Evolutionary conservation across 2,797 vertebrate species (phyloP), one percentile per base, ranked within the genome.

Genomic region (Malacoctenus gilli): DNA sequence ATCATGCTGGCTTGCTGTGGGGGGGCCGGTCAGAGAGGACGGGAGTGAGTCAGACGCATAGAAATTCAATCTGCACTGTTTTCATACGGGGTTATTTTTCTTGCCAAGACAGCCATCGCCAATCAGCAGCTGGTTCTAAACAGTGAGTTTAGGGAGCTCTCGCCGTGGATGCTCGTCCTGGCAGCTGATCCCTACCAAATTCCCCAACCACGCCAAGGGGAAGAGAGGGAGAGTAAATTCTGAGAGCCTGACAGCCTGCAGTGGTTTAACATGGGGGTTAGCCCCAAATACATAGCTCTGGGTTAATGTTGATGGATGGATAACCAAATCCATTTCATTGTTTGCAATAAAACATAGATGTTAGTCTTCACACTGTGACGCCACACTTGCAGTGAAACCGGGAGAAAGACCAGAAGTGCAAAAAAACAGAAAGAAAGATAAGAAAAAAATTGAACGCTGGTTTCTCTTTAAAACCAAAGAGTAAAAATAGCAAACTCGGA

Each of bases 11-110:
- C 79, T 87, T 84, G 77, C 92, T 51, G 80, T 80, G 75, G 75
- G 77, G 83, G 83, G 85, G 79, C 52, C 16, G 86, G 86, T 80
- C 82, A 81, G 87, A 81, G 73, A 73, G 70, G 80, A 84, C 77
- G 78, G 83, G 68, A 72, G 82, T 87, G 81, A 86, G 84, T 85
- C 79, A 79, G 88, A 88, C 62, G 82, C 85, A 59, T 68, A 93
- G 94, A 96, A 99, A 98, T 91, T 86, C 86, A 94, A 98, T 96
- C 93, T 91, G 86, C 82, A 86, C 85, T 93, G 91, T 91, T 92
- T 91, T 92, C 83, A 80, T 84, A 72, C 85, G 60, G 51, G 80
- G 90, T 93, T 92, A 78, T 91, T 94, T 94, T 92, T 89, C 90
- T 92, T 93, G 92, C 89, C 87, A 73, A 79, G 81, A 80, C 87